These are phyloP conservation scores for Morpho helenor DNA, from an alignment of 2,888 invertebrate genomes.

Conservation along the genomic window DNA sequence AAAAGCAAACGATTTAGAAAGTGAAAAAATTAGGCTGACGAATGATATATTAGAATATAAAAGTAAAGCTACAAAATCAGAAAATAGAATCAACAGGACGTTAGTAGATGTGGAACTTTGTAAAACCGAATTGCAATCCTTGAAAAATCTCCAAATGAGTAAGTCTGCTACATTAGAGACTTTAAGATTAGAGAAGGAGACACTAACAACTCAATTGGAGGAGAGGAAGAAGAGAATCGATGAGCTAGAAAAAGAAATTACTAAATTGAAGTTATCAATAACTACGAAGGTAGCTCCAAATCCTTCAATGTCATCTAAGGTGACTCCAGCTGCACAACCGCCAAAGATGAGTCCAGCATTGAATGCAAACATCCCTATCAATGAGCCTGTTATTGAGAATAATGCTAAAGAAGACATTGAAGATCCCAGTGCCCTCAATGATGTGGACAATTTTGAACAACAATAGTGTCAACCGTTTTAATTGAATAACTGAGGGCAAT, in stretches of 20 bases:
- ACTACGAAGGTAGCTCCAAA: slow-evolving; percentile 58
- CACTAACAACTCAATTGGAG: slow-evolving; percentile 53
- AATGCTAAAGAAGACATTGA: slow-evolving; percentile 75
- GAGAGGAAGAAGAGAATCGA: slow-evolving; percentile 63
- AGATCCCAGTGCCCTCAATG: slow-evolving; percentile 60
- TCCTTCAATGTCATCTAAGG: slow-evolving; percentile 47
- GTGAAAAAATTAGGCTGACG: slow-evolving; percentile 50
- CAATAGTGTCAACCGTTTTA: slow-evolving; percentile 33
- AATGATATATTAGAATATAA: slow-evolving; percentile 49
- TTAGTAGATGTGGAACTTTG: slow-evolving; percentile 62
- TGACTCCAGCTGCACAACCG: slow-evolving; percentile 62
- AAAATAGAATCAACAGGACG: slow-evolving; percentile 60
- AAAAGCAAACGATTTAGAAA: slow-evolving; percentile 58
- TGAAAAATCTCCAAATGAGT: slow-evolving; percentile 69
- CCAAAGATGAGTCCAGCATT: slow-evolving; percentile 60
- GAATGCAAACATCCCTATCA: slow-evolving; percentile 51
- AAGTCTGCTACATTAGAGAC: slow-evolving; percentile 66
- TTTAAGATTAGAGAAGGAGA: slow-evolving; percentile 65
- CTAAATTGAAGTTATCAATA: slow-evolving; percentile 51
- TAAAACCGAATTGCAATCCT: slow-evolving; percentile 65
- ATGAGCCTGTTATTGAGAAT: slow-evolving; percentile 64
- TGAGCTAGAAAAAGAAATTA: slow-evolving; percentile 61
- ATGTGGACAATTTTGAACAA: slow-evolving; percentile 63
- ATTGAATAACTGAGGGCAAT: too few species aligned
- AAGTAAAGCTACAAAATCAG: slow-evolving; percentile 50